Base-by-base conservation (phyloP, 1,140 invertebrate species). In the Pissodes strobi region DNA sequence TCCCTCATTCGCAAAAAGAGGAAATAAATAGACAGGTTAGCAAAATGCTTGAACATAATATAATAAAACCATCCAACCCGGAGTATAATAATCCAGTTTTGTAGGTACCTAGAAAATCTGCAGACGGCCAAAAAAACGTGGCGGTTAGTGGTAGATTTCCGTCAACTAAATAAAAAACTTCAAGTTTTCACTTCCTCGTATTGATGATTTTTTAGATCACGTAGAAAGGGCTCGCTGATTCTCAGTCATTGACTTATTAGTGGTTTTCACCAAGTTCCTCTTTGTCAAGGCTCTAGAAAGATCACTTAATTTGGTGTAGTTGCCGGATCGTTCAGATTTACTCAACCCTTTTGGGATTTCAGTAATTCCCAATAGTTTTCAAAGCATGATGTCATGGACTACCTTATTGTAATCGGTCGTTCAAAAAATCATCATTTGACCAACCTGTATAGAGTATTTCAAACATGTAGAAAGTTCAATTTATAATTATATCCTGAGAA, bases 311-410 rank as follows among this genome's bases (percentile, higher is more conserved):
- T 66, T 27, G 39, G n/a, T 5, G 27, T 41, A 8, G 48, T 60
- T 19, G 10, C 2, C 3, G 64, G 56, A 23, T 52, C 64, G 2
- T 66, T 30, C 45, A 38, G 48, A 45, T 66, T 66, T 15, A 66
- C 34, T 5, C 58, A 56, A 27, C n/a, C 46, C 64, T n/a, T 66
- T 66, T 61, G 45, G 43, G 10, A n/a, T 64, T 1, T 18, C 23
- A 1, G 41, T 68, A 9, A 51, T 39, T 1, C 22, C 62, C 18
- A 60, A 66, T 17, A 49, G 49, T 37, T 62, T 66, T 66, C 45
- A 57, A 39, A 1, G 55, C n/a, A 66, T 66, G 51, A 61, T 66
- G 57, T 48, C 25, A 66, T 68, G 15, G 65, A 56, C 63, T 60
- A 67, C 52, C 37, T 64, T 19, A 64, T 67, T 46, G 66, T 67